Evolutionary conservation across 2,113 vertebrate genomes (phyloP), one percentile per base, ranked within the genome.

Genomic region (Hypomesus transpacificus): DNA sequence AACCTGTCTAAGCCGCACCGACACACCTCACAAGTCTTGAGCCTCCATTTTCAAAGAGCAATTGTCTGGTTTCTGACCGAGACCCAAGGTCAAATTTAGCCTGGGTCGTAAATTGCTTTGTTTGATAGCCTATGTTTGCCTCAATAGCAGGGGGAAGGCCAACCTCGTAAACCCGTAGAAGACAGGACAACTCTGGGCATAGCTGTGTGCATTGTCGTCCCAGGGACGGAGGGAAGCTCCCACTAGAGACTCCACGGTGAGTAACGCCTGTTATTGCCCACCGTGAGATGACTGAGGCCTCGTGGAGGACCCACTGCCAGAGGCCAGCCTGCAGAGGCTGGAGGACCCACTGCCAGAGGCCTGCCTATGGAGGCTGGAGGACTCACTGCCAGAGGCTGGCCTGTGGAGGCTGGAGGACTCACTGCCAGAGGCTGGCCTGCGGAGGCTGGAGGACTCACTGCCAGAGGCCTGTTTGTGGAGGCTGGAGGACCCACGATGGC

Each of bases 61-160:
- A 83, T 84, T 82, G 81, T 85, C 76, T 85, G 84, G 84, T 78
- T 80, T 91, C 90, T 89, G 83, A 89, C 0, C 82, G 77, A 86
- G 87, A 75, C 87, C 87, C 91, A 92, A 93, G 91, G 91, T 92
- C 91, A 93, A 91, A 91, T 90, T 84, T 91, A 90, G 88, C 82
- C 86, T 21, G 71, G 87, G 87, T 82, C 85, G 76, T 93, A 93
- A 93, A 93, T 92, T 86, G 83, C 84, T 82, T 86, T 88, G 91
- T 90, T 92, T 93, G 91, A 93, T 91, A 84, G 91, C 81, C 87
- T 87, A 87, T 82, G 77, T 92, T 92, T 90, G 85, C 84, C 86
- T 91, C 88, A 89, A 89, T 90, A 92, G 90, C 84, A 85, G 85
- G 83, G 87, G 89, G 88, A 92, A 91, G 90, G 91, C 88, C 90